Percentiles rank a stretch among this genome's conserved stretches.
These are phyloP conservation scores for Synergus itoensis DNA, from an alignment of 2,888 invertebrate genomes.

Conservation along the genomic window DNA sequence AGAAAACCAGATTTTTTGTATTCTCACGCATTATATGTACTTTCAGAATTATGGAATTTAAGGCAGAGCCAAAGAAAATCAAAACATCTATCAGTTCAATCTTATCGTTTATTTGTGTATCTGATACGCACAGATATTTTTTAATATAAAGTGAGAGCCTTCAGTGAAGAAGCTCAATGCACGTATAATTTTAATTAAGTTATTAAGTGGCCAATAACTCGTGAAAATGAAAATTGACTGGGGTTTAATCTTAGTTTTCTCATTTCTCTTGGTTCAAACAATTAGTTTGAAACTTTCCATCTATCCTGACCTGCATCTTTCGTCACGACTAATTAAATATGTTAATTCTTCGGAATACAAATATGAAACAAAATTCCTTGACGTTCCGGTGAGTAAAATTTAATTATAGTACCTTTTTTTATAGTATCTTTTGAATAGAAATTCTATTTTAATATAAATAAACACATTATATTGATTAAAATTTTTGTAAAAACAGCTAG, in stretches of 20 bases:
- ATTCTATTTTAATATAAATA: not conserved
- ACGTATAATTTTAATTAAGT: not conserved
- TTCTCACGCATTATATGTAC: too few relatives aligned
- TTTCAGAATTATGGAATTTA: too few relatives aligned
- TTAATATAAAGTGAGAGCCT: too few relatives aligned
- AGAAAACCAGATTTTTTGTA: too few relatives aligned
- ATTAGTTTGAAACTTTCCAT: constrained; percentile 9
- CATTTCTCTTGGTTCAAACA: not conserved
- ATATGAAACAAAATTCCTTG: constrained; percentile 33
- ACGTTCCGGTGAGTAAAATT: constrained; percentile 39
- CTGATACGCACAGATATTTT: too few relatives aligned
- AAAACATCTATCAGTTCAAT: not conserved
- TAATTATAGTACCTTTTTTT: not conserved
- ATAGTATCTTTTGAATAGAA: not conserved
- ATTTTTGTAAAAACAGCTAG: constrained; percentile 79
- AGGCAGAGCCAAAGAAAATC: not conserved
- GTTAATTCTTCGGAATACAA: constrained; percentile 9
- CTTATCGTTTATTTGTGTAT: constrained; percentile 2
- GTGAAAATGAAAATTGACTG: constrained; percentile 2
- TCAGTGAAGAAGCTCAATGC: not conserved
- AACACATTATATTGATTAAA: not conserved
- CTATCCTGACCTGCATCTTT: not conserved
- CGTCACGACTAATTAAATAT: not conserved
- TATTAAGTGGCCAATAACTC: not conserved
- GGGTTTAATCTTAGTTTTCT: not conserved